Evolutionary conservation across 2,888 invertebrate species (phyloP).

Genomic region (Standfussiana lucernea): DNA sequence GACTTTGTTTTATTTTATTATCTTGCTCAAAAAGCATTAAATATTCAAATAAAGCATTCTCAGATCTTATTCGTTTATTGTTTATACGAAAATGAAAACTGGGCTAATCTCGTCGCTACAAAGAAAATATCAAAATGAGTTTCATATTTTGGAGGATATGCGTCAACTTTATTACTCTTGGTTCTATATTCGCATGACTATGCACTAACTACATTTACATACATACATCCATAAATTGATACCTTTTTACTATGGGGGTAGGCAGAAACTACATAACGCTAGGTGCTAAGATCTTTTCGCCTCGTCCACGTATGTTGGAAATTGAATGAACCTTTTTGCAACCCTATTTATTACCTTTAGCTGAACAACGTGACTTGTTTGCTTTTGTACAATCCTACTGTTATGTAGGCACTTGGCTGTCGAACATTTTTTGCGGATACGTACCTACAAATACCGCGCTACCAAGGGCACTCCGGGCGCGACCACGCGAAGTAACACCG

Average conservation of each 20-base stretch:
- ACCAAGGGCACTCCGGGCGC: constrained; percentile 42
- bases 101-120: constrained; percentile 38
- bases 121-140: constrained; percentile 19
- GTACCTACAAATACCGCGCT: constrained; percentile 16
- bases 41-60: constrained; percentile 36
- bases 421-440: constrained; percentile 13
- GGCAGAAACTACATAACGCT: neutral
- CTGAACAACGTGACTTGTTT: constrained; percentile 23
- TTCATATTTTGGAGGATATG: constrained; percentile 26
- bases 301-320: neutral
- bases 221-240: neutral
- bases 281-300: neutral
- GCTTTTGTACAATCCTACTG: constrained; percentile 28
- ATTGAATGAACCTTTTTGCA: constrained; percentile 14
- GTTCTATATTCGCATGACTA: constrained; percentile 5
- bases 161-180: constrained; percentile 30
- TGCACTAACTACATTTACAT: neutral
- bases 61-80: constrained; percentile 32
- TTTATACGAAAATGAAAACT: constrained; percentile 51
- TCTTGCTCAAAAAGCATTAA: constrained; percentile 31
- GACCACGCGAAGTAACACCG: constrained; percentile 45
- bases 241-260: neutral
- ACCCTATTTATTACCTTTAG: constrained; percentile 25
- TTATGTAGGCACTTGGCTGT: constrained; percentile 12
- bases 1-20: constrained; percentile 56